Evolutionary conservation across 2,888 invertebrate species (phyloP).

Genomic region (Thalpophila matura): DNA sequence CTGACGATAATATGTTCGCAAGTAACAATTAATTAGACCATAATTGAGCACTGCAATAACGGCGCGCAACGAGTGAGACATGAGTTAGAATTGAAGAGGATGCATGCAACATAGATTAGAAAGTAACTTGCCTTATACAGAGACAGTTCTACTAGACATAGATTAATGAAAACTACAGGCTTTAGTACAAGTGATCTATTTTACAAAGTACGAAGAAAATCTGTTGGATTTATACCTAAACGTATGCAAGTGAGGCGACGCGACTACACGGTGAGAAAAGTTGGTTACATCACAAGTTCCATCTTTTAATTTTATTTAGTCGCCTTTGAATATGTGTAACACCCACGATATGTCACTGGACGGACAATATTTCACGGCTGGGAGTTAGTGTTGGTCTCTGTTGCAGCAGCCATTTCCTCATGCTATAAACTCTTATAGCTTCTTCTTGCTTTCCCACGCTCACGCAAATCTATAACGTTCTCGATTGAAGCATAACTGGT

Average conservation of each 20-base stretch:
- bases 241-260: neutral
- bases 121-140: slow-evolving; percentile 61
- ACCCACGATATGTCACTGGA: slow-evolving; percentile 58
- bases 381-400: slow-evolving; percentile 51
- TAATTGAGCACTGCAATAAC: slow-evolving; percentile 77
- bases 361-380: slow-evolving; percentile 56
- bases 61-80: slow-evolving; percentile 72
- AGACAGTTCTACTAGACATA: slow-evolving; percentile 41
- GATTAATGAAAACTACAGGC: slow-evolving; percentile 59
- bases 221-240: slow-evolving; percentile 17
- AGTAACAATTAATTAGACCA: slow-evolving; percentile 82
- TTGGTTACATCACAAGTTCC: slow-evolving; percentile 31
- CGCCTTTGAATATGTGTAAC: slow-evolving; percentile 56
- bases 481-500: slow-evolving; percentile 57
- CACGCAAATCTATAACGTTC: slow-evolving; percentile 69
- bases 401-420: slow-evolving; percentile 66
- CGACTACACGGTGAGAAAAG: slow-evolving; percentile 4
- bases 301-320: slow-evolving; percentile 47
- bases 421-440: slow-evolving; percentile 61
- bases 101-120: slow-evolving; percentile 77
- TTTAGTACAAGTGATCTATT: slow-evolving; percentile 31
- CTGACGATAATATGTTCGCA: slow-evolving; percentile 77
- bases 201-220: slow-evolving; percentile 18
- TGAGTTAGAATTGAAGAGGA: slow-evolving; percentile 69
- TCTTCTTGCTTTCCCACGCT: slow-evolving; percentile 68